A percentile compares a stretch with the other conserved stretches of the same genome.
phyloP scores from a whole-genome alignment of 2,888 invertebrate species.

The Tyria jacobaeae region DNA sequence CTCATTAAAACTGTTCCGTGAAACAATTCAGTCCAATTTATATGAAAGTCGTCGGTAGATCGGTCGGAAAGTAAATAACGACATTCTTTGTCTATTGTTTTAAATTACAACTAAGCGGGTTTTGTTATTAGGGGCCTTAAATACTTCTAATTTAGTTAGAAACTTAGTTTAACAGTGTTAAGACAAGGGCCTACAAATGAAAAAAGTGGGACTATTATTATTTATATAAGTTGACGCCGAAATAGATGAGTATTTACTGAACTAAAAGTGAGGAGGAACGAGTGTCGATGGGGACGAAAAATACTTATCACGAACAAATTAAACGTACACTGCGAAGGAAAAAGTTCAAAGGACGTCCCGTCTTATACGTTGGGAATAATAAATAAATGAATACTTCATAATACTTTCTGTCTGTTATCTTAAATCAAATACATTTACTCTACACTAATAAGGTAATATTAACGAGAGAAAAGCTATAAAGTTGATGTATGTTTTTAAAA shows the following conservation, averaged over 20 bases:
- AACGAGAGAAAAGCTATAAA: no score
- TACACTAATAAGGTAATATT: not conserved
- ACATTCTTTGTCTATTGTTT: conserved; percentile 70
- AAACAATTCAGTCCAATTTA: conserved; percentile 82
- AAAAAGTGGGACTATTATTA: conserved; percentile 14
- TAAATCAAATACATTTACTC: not conserved
- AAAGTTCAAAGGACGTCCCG: conserved; percentile 25
- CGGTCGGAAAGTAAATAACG: conserved; percentile 78
- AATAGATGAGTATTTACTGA: conserved; percentile 26
- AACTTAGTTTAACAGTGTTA: conserved; percentile 27
- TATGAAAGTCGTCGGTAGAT: conserved; percentile 76
- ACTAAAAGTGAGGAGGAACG: conserved; percentile 25
- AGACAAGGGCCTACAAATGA: conserved; percentile 11
- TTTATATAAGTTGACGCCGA: conserved; percentile 19
- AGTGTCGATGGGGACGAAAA: conserved; percentile 17
- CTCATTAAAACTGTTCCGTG: conserved; percentile 85
- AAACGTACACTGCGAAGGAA: not conserved
- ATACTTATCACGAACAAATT: conserved; percentile 2
- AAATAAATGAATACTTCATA: conserved; percentile 15
- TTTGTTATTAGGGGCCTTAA: conserved; percentile 32
- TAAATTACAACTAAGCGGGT: conserved; percentile 60
- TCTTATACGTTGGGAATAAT: conserved; percentile 12
- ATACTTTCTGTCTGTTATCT: not conserved
- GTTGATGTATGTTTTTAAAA: no score
- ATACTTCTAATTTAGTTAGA: conserved; percentile 29